Evolutionary conservation across 2,888 invertebrate genomes (phyloP), one percentile per base, ranked within the genome.

Genomic region (Scaptomyza cyrtandrae): DNA sequence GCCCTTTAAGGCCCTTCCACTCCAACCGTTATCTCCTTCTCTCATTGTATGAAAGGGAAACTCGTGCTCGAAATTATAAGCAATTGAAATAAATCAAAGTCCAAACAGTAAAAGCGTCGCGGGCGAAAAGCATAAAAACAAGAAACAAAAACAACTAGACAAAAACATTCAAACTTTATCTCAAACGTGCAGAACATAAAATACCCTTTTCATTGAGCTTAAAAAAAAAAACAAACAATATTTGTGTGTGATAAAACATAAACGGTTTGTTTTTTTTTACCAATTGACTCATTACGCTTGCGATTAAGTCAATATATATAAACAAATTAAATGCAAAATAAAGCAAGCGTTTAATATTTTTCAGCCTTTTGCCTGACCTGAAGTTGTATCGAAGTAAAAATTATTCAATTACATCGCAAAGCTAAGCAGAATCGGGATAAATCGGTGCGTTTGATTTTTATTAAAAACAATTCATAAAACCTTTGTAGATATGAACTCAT

Each of bases 61-160:
- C 65, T 78, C 79, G 86, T 83, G 88, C 71, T 54, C 67, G 71
- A 85, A 88, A 83, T 86, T 86, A 83, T 87, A 88, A 86, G 78
- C 85, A 84, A 86, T 84, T 80, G 71, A 80, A 77, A 86, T 86
- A 86, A 86, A 86, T 86, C 86, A 86, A 86, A 80, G 81, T 72
- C 85, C 69, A 75, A 83, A 80, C 72, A 85, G 73, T 75, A 78
- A 80, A 70, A 77, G 72, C 66, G 75, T 68, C 75, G 44, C 70
- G 54, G 46, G 39, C 39, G 44, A 33, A 39, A 31, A 35, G 50
- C 19, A 52, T n/a, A 46, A 52, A 33, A 56, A 24, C 43, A 53
- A 44, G 11, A 24, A 44, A 61, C 33, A 29, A 14, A 53, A 37
- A 6, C 37, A 9, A 52, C n/a, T 9, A 19, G 55, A 14, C 19